Conservation (phyloP, 2,113 vertebrate genomes). For the Geococcyx californianus region DNA sequence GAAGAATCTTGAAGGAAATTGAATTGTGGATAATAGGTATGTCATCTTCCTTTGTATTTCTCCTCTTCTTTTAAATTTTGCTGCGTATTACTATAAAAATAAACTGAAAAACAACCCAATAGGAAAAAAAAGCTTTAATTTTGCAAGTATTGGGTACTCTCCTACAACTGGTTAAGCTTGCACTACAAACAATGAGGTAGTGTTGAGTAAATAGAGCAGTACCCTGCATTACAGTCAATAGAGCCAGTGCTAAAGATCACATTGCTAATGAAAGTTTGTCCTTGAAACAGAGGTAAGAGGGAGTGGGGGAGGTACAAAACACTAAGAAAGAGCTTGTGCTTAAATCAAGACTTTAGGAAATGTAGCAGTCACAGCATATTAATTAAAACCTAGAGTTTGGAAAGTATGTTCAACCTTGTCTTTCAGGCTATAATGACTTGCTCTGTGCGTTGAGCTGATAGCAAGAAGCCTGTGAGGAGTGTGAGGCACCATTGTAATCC, state of each 20-base stretch:
- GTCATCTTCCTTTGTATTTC: background rate
- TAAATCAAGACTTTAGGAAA: background rate
- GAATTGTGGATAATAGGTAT: background rate
- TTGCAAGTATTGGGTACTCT: background rate
- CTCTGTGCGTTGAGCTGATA: constrained; percentile 19
- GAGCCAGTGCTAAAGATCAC: constrained; percentile 80
- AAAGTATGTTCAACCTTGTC: constrained; percentile 8
- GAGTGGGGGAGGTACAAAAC: background rate
- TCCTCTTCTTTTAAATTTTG: background rate
- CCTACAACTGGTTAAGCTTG: constrained; percentile 40
- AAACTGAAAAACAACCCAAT: background rate
- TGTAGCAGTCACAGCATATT: background rate
- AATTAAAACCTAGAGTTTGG: constrained; percentile 9
- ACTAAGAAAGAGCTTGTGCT: background rate
- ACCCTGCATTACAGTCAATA: constrained; percentile 66
- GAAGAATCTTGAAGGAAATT: background rate
- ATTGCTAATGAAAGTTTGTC: constrained; percentile 71
- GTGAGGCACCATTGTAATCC: background rate
- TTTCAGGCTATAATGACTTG: constrained; percentile 8
- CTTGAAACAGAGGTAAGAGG: constrained; percentile 49
- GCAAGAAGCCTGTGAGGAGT: background rate
- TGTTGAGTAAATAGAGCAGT: constrained; percentile 69
- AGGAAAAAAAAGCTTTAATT: background rate
- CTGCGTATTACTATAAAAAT: background rate
- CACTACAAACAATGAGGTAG: constrained; percentile 72